phyloP scores from a whole-genome alignment of 2,113 vertebrate species.

The Rhabdomys dilectus region DNA sequence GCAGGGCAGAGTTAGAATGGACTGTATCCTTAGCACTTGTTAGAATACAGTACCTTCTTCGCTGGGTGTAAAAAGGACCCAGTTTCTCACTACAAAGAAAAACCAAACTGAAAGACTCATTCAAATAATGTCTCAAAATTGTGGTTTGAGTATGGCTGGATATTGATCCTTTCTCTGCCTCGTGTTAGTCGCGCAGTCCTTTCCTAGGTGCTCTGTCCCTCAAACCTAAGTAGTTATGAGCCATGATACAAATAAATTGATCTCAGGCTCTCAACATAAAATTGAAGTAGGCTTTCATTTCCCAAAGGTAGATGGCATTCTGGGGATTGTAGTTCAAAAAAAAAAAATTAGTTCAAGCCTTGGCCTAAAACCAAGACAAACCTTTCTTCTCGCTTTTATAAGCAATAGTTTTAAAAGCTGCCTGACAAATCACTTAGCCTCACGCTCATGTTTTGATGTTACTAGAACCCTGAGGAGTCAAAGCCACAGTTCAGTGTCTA shows the following conservation, averaged over 20 bases:
- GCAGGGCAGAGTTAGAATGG: background rate
- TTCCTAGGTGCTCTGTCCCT: background rate
- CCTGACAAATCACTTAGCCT: slow-evolving; percentile 69
- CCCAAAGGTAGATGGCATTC: slow-evolving; percentile 64
- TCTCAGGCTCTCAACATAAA: slow-evolving; percentile 20
- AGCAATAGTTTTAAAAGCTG: slow-evolving; percentile 75
- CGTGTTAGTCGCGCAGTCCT: background rate
- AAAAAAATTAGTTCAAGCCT: slow-evolving; percentile 29
- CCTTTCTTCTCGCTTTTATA: slow-evolving; percentile 74
- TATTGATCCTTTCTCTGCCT: slow-evolving; percentile 35
- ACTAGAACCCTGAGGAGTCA: slow-evolving; percentile 69
- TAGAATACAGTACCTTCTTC: background rate
- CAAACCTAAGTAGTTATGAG: slow-evolving; percentile 12
- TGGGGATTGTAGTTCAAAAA: slow-evolving; percentile 77
- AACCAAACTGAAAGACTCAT: background rate
- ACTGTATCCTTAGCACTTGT: background rate
- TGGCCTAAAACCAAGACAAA: slow-evolving; percentile 64
- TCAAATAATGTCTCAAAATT: slow-evolving; percentile 26
- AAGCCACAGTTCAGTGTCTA: slow-evolving; percentile 67
- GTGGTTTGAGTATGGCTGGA: background rate
- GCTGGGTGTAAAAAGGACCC: background rate
- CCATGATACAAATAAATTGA: slow-evolving; percentile 34
- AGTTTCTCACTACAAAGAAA: slow-evolving; percentile 16
- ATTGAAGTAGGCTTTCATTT: slow-evolving; percentile 63
- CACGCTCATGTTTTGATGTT: slow-evolving; percentile 75